Conservation (phyloP, 2,113 vertebrate genomes). For the Tachysurus vachellii region DNA sequence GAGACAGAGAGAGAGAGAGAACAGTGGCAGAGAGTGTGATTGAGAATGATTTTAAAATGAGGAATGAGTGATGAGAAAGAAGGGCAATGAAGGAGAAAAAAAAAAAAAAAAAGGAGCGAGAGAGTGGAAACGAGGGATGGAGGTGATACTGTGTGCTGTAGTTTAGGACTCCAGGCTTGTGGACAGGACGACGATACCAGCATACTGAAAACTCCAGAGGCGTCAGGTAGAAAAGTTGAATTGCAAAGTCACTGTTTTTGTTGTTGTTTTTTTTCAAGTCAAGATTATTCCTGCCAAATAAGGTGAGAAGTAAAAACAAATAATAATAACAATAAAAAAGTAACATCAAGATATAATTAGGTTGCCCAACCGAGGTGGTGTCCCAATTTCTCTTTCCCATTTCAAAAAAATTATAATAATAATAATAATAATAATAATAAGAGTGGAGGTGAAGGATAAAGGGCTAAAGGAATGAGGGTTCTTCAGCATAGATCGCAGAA, state of each 20-base stretch:
- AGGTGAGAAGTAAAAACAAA: slow-evolving; percentile 30
- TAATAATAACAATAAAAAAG: slow-evolving; percentile 59
- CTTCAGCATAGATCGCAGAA: slow-evolving; percentile 64
- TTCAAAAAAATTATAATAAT: neutral
- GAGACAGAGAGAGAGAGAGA: slow-evolving; percentile 57
- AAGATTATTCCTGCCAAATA: slow-evolving; percentile 72
- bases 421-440: neutral
- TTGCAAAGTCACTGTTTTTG: slow-evolving; percentile 73
- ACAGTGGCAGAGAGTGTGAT: neutral
- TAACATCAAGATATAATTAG: slow-evolving; percentile 69
- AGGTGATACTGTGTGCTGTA: slow-evolving; percentile 44
- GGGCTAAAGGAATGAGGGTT: slow-evolving; percentile 37
- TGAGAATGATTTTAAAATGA: neutral
- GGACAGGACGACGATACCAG: slow-evolving; percentile 61
- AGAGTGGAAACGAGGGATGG: slow-evolving; percentile 58
- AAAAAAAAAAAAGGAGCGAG: slow-evolving; percentile 17
- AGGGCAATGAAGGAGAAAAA: slow-evolving; percentile 19
- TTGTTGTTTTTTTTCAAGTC: slow-evolving; percentile 67
- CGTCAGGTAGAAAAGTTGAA: slow-evolving; percentile 81
- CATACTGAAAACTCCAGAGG: slow-evolving; percentile 68
- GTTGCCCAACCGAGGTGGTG: slow-evolving; percentile 66
- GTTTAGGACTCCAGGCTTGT: slow-evolving; percentile 53
- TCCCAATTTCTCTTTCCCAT: slow-evolving; percentile 51
- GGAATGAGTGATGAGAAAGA: slow-evolving; percentile 48
- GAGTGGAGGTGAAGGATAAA: slow-evolving; percentile 14